phyloP scores from a whole-genome alignment of 2,888 invertebrate genomes.

The Conops quadrifasciatus region DNA sequence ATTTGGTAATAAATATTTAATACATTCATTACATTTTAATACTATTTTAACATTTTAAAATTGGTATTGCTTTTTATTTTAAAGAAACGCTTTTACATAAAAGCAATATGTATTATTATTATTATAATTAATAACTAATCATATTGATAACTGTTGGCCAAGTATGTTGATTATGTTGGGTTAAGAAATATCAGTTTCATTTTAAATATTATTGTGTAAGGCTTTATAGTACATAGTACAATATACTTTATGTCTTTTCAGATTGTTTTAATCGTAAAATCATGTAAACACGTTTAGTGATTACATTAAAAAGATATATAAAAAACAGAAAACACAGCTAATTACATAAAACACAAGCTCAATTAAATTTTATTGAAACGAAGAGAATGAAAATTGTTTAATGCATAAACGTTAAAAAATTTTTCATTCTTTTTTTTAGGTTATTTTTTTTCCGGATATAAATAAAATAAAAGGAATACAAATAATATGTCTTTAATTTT shows the following conservation, averaged over 20 bases:
- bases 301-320: too few species aligned
- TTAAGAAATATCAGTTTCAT: too few species aligned
- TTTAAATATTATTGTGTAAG: too few species aligned
- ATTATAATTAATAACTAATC: not conserved
- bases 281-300: too few species aligned
- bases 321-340: too few species aligned
- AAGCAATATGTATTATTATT: slow-evolving; percentile 12
- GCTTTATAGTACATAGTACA: too few species aligned
- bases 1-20: slow-evolving; percentile 33
- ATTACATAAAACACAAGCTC: too few species aligned
- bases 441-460: slow-evolving; percentile 2
- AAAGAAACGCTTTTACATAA: slow-evolving; percentile 20
- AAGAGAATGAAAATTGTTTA: not conserved
- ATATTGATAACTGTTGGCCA: slow-evolving; percentile 6
- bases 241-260: too few species aligned
- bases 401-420: not conserved
- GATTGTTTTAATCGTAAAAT: too few species aligned
- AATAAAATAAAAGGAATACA: not conserved
- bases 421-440: not conserved
- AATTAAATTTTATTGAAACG: too few species aligned
- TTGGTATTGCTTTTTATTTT: slow-evolving; percentile 15
- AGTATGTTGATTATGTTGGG: slow-evolving; percentile 21
- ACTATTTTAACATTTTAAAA: not conserved
- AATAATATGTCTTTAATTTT: too few species aligned
- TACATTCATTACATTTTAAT: slow-evolving; percentile 22